Evolutionary conservation across 2,888 invertebrate species (phyloP), one percentile per base, ranked within the genome.

Genomic region (Troides helena): DNA sequence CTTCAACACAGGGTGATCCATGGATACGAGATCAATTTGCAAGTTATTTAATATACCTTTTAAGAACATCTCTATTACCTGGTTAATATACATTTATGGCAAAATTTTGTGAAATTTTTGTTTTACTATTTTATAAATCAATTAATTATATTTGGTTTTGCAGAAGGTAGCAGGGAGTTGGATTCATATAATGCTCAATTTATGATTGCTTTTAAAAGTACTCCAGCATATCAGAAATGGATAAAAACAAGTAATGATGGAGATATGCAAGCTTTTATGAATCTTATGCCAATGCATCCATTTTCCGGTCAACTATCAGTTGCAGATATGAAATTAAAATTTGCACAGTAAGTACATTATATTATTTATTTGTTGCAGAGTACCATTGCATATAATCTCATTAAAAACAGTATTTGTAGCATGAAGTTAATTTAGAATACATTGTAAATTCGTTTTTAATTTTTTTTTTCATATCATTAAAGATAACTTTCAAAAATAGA

Each of bases 21-120:
- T 99, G 99, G 99, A 96, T 99, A 74, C 94, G 99, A 74, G 96
- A 98, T 67, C 99, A 99, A 87, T 99, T 99, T 85, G 95, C 96
- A 74, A 95, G 97, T 65, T 98, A 98, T 83, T 92, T 97, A 73
- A 90, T 98, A 76, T 97, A 97, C 80, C 91, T 98, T 71, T 83
- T 98, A 75, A 94, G 97, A 77, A 97, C 98, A 12, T 96, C 97
- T 53, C 89, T 96, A 73, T 86, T 96, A 75, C 95, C 94, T 88
- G 96, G 96, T 95, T 17, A 86, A 83, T 46, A 68, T 18, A 58
- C 23, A 62, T 18, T 17, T 57, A 14, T 12, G 60, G 43, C 69
- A 67, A 36, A 50, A 65, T 62, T 30, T 58, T 56, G 39, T 58
- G 64, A 6, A 53, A 17, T n/a, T 53, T 53, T 67, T 67, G 60